Evolutionary conservation across 1,140 invertebrate genomes (phyloP), one percentile per base, ranked within the genome.

Genomic region (Drosophila obscura): DNA sequence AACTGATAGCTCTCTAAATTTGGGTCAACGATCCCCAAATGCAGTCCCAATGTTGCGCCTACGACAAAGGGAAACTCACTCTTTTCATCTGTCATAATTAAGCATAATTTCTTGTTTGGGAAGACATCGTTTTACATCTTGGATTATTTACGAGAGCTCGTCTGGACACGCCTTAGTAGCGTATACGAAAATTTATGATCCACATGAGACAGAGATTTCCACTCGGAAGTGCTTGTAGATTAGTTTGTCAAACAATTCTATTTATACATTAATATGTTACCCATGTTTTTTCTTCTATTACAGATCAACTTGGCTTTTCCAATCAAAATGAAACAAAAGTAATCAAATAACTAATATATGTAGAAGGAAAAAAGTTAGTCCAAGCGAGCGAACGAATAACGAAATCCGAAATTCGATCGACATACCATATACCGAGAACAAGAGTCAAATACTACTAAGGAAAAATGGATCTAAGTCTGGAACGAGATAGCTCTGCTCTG

Each of bases 401-500:
- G 58, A 77, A 80, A 69, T 46, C 31, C 50, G 35, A 67, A 39
- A 39, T 59, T 13, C 35, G 35, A 39, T 39, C 35, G 35, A 39
- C 11, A 2, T 13, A 39, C 39, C 19, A 28, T 5, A 28, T 5
- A 44, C 26, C 16, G 44, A 67, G 31, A 49, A 43, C 53, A 39
- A 50, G 16, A 48, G 39, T 19, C n/a, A 60, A 16, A 73, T 11
- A 22, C 15, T 15, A 49, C 48, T 60, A 44, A 92, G 45, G 15
- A 39, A 68, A 92, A 69, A 96, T 96, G 95, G 95, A 96, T 93
- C 93, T 93, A 74, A 94, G 93, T 89, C 93, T 95, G 62, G 96
- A 97, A 92, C 95, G 95, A 88, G 96, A 97, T 89, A 95, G 94
- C 91, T 95, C 94, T 92, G 95, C 95, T 60, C 93, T 97, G 63